Evolutionary conservation across 2,797 vertebrate species (phyloP).

Genomic region (Micromesistius poutassou): DNA sequence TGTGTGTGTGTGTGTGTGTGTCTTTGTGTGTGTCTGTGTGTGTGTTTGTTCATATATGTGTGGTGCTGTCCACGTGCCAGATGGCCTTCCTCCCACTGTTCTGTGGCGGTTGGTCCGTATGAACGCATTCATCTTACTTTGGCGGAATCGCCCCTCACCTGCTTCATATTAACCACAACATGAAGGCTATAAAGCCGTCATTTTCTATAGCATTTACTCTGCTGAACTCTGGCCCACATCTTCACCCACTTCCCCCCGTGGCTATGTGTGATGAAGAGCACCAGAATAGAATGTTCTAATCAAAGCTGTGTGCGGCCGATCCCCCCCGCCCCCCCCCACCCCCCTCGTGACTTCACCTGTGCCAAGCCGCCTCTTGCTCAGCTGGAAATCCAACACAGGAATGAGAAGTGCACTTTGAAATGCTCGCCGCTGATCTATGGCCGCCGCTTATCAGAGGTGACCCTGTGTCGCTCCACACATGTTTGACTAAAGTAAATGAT

Average conservation of each 20-base stretch:
- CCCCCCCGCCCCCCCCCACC: not conserved
- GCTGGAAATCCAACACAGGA: constrained; percentile 19
- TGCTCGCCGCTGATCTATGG: constrained; percentile 44
- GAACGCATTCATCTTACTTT: constrained; percentile 40
- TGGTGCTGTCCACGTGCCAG: not conserved
- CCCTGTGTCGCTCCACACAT: constrained; percentile 27
- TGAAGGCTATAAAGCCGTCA: constrained; percentile 55
- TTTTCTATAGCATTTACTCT: constrained; percentile 48
- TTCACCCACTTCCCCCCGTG: constrained; percentile 19
- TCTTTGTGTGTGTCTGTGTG: no score
- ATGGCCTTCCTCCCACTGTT: constrained; percentile 32
- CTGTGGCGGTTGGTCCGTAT: constrained; percentile 22
- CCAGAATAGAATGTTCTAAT: constrained; percentile 35
- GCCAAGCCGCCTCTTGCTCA: not conserved
- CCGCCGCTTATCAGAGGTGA: constrained; percentile 37
- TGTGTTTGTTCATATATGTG: not conserved
- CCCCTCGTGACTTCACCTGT: not conserved
- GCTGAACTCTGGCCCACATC: constrained; percentile 45
- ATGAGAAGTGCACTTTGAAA: constrained; percentile 43
- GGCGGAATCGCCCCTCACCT: constrained; percentile 43
- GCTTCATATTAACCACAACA: constrained; percentile 52
- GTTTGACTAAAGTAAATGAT: no score
- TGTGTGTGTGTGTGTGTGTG: no score
- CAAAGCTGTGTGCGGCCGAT: constrained; percentile 49
- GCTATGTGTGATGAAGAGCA: constrained; percentile 48